Base-by-base conservation (phyloP, 2,797 vertebrate genomes). In the Austrolebias charrua region DNA sequence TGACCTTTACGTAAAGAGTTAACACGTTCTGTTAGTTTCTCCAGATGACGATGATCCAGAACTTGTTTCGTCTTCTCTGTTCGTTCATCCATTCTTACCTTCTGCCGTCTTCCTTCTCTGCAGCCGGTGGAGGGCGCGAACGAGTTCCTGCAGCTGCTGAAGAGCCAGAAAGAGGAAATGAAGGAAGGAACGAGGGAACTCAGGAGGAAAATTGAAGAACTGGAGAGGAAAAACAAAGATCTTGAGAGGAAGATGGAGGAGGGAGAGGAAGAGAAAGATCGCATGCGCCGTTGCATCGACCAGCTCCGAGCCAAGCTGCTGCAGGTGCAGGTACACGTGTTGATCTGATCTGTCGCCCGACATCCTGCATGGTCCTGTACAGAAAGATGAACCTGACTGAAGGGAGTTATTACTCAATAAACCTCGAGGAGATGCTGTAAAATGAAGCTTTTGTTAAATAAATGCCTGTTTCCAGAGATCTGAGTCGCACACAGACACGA, bases 111-210 rank as follows among this genome's bases (percentile, higher is more conserved):
- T 40, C 10, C 35, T 16, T 61, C 14, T 51, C 55, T 2, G 6
- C 80, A 93, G 92, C 91, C 90, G 1, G 73, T 73, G 11, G 92
- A 91, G 58, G 89, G 89, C 28, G 79, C 83, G 2, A 94, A 91
- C 2, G 89, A 92, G 5, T 88, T 91, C 73, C 88, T 92, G 18
- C 91, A 89, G 78, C 50, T 92, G 63, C 82, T 92, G 49, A 93
- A 93, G 75, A 88, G 78, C 79, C 90, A 91, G 71, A 93, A 92
- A 70, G 92, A 93, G 16, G 90, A 91, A 54, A 60, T 92, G 59
- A 93, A 94, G 60, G 91, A 92, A 74, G 87, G 80, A 2, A 88
- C 93, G 86, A 85, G 55, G 47, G 90, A 88, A 1, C 62, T 94
- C 54, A 90, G 77, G 75, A 89, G 52, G 59, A 91, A 69, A 74